phyloP scores from a whole-genome alignment of 2,888 invertebrate genomes.

The Volucella inflata region DNA sequence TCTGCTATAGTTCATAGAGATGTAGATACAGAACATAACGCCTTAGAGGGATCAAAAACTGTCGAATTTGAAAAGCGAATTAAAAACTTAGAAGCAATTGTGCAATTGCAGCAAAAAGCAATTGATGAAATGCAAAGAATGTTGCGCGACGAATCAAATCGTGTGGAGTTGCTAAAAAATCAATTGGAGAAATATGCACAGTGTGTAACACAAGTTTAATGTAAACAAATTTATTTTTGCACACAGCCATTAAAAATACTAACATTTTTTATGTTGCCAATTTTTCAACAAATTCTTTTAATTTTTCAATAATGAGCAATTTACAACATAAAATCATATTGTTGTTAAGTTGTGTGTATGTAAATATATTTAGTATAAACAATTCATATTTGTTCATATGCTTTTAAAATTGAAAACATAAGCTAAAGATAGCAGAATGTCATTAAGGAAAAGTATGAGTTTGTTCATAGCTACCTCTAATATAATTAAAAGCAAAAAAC shows the following conservation, averaged over 20 bases:
- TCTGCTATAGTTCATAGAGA: conserved; percentile 1
- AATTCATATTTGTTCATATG: background rate
- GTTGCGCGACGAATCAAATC: conserved; percentile 87
- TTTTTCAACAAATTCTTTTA: conserved; percentile 34
- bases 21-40: conserved; percentile 33
- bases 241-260: conserved; percentile 48
- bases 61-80: conserved; percentile 81
- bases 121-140: conserved; percentile 87
- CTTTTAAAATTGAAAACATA: background rate
- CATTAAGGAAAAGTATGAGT: conserved; percentile 26
- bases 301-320: conserved; percentile 12
- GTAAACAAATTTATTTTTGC: conserved; percentile 13
- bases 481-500: conserved; percentile 31
- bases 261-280: conserved; percentile 32
- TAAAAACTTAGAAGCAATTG: conserved; percentile 81
- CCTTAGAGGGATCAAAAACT: conserved; percentile 77
- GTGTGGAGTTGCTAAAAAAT: conserved; percentile 87
- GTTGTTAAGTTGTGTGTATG: too few relatives aligned
- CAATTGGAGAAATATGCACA: conserved; percentile 89
- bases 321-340: background rate
- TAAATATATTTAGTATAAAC: conserved; percentile 19
- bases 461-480: conserved; percentile 47
- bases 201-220: conserved; percentile 89
- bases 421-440: conserved; percentile 11
- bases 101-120: conserved; percentile 84